Conservation (phyloP, 2,888 invertebrate species). For the Rapana venosa region DNA sequence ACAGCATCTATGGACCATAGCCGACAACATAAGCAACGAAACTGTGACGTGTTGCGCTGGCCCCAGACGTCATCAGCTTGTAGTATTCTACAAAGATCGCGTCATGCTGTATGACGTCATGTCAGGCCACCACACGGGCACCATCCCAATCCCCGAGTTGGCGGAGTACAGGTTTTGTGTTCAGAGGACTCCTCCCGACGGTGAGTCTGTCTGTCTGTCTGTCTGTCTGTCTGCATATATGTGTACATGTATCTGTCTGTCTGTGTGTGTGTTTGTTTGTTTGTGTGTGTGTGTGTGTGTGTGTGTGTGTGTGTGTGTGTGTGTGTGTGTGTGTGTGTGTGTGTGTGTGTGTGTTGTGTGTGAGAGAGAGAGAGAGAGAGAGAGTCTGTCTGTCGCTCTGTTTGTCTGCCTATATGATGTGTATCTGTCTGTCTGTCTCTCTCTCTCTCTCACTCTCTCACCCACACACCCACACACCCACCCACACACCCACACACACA, state of each 20-base stretch:
- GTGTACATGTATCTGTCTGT: neutral
- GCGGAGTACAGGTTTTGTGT: neutral
- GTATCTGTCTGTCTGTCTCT: neutral
- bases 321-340: neutral
- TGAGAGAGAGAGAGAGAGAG: no score
- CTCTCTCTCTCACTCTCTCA: neutral
- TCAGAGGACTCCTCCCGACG: neutral
- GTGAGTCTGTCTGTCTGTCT: neutral
- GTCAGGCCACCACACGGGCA: neutral
- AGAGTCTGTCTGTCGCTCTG: neutral
- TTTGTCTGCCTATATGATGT: neutral
- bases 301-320: neutral
- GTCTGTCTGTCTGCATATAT: slow-evolving; percentile 3
- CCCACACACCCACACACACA: neutral
- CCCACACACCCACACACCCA: neutral
- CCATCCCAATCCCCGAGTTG: neutral
- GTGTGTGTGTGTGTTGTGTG: neutral
- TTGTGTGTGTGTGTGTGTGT: neutral
- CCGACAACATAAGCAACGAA: neutral
- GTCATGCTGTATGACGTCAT: slow-evolving; percentile 18
- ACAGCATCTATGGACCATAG: neutral
- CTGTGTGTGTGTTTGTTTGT: neutral
- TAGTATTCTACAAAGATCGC: neutral
- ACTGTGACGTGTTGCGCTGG: neutral
- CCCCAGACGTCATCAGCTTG: neutral